Conservation (phyloP, 2,888 invertebrate species). For the Sicus ferrugineus region DNA sequence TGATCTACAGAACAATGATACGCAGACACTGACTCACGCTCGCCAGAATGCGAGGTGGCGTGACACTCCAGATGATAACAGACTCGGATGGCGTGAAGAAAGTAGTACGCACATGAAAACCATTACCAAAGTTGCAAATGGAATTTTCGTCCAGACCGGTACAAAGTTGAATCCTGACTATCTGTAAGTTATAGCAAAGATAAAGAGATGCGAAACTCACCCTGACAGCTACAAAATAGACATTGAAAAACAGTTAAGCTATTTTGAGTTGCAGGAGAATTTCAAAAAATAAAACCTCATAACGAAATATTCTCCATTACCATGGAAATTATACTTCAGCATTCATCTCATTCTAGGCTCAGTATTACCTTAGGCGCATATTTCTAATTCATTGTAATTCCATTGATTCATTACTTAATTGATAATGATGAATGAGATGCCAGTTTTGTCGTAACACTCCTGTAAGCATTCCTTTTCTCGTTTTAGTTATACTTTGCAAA, state of each 20-base stretch:
- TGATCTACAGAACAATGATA: constrained; percentile 51
- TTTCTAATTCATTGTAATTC: no score
- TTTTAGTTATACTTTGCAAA: constrained; percentile 60
- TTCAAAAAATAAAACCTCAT: no score
- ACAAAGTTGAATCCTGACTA: constrained; percentile 68
- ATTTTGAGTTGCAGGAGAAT: no score
- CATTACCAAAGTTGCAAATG: constrained; percentile 67
- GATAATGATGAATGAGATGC: no score
- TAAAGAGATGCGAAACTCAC: no score
- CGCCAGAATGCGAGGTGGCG: constrained; percentile 51
- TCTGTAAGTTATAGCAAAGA: constrained; percentile 48
- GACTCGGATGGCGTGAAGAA: background rate
- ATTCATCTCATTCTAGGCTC: no score
- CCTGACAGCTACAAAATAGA: no score
- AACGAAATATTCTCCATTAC: no score
- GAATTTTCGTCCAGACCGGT: constrained; percentile 68
- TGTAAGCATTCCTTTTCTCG: background rate
- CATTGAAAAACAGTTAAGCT: no score
- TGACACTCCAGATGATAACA: constrained; percentile 37
- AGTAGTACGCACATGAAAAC: constrained; percentile 42
- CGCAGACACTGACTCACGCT: no score
- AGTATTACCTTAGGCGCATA: no score
- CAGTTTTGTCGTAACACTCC: no score
- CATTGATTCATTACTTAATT: background rate
- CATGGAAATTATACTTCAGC: background rate